These are phyloP conservation scores for Drosophila nebulosa DNA, from an alignment of 1,140 invertebrate species.

Conservation along the genomic window DNA sequence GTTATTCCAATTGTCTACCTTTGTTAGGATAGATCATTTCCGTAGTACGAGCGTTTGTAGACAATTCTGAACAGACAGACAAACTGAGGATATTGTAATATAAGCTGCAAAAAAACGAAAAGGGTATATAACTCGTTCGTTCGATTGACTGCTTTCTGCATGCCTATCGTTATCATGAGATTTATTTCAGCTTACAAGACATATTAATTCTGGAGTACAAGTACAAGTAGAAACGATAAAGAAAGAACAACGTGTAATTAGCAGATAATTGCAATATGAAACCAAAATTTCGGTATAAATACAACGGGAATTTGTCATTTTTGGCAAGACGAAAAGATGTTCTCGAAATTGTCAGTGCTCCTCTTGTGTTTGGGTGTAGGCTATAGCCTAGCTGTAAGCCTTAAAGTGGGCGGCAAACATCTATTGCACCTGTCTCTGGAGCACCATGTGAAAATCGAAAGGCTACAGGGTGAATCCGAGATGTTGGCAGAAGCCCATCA, in stretches of 20 bases:
- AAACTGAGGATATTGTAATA: too few species aligned
- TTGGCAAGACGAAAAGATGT: neutral
- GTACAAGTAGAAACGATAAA: neutral
- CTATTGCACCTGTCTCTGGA: neutral
- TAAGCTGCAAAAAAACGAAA: too few species aligned
- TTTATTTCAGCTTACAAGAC: neutral
- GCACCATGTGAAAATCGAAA: constrained; percentile 15
- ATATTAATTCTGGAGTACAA: neutral
- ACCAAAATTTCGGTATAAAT: neutral
- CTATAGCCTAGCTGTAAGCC: neutral
- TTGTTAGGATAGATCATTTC: too few species aligned
- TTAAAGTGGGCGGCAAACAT: neutral
- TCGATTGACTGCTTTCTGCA: too few species aligned
- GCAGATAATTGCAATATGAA: neutral
- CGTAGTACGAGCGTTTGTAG: too few species aligned
- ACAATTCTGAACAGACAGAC: too few species aligned
- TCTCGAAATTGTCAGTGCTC: neutral
- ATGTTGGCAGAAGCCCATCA: constrained; percentile 13
- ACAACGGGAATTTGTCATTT: neutral
- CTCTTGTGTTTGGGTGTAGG: constrained; percentile 8
- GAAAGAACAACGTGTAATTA: neutral
- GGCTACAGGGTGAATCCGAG: constrained; percentile 13
- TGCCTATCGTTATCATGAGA: neutral
- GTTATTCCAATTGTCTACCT: too few species aligned
- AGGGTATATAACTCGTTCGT: too few species aligned